phyloP scores from a whole-genome alignment of 2,113 vertebrate genomes.

The Oryzias curvinotus region DNA sequence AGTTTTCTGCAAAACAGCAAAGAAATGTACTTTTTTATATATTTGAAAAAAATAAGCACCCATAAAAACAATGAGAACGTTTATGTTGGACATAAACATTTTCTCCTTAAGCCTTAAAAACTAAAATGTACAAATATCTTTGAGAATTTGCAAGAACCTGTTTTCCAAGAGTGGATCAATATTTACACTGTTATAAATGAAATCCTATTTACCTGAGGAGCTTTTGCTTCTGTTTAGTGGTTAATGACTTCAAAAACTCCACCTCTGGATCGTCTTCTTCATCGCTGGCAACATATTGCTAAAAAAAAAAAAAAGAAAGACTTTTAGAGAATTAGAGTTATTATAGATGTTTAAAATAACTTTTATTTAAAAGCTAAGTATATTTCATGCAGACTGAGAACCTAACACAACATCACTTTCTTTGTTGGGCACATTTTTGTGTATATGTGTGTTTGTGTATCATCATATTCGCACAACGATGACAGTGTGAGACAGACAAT shows the following conservation, averaged over 20 bases:
- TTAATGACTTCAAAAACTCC: conserved; percentile 95
- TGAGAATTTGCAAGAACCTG: too few species aligned
- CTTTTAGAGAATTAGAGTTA: not conserved
- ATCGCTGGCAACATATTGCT: conserved; percentile 94
- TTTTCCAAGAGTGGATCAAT: not conserved
- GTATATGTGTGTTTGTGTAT: conserved; percentile 25
- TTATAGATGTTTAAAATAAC: too few species aligned
- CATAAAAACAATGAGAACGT: too few species aligned
- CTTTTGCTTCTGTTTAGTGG: conserved; percentile 96
- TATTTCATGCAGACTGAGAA: not conserved
- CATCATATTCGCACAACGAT: conserved; percentile 22
- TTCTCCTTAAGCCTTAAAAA: too few species aligned
- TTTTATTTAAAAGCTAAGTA: too few species aligned
- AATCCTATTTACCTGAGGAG: conserved; percentile 84
- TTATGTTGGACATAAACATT: too few species aligned
- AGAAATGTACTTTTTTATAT: too few species aligned
- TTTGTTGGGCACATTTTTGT: conserved; percentile 18
- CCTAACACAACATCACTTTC: conserved; percentile 77
- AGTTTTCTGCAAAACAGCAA: conserved; percentile 83
- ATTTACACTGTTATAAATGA: not conserved
- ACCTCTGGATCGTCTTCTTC: conserved; percentile 96
- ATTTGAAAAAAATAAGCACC: too few species aligned
- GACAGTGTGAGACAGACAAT: conserved; percentile 79
- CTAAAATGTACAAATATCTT: too few species aligned
- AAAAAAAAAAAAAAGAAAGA: conserved; percentile 19